These are phyloP conservation scores for Eulemur mongoz DNA, from an alignment of 2,797 vertebrate genomes.

Conservation along the genomic window DNA sequence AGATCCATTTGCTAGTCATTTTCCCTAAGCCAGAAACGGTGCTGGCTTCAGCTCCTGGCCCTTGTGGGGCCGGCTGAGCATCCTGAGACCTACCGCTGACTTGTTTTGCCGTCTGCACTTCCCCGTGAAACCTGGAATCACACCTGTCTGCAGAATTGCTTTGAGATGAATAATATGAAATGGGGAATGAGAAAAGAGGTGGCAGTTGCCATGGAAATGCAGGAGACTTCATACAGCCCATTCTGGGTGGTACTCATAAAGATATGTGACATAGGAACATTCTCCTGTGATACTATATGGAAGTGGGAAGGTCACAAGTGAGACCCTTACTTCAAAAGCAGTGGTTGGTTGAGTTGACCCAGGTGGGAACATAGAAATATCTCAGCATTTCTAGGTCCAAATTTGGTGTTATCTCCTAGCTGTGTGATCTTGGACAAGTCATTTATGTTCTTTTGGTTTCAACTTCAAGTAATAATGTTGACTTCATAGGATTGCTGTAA, in stretches of 20 bases:
- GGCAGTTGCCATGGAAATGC: constrained; percentile 32
- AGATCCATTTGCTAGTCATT: neutral
- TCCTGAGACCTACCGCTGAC: neutral
- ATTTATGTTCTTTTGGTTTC: neutral
- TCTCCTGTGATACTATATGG: neutral
- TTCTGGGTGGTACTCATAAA: neutral
- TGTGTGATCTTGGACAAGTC: neutral
- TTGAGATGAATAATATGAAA: neutral
- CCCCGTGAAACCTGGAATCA: neutral
- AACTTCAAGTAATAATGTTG: neutral
- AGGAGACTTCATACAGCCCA: neutral
- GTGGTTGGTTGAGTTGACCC: neutral
- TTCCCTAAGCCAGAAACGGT: neutral
- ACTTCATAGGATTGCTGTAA: neutral
- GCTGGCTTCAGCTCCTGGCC: neutral
- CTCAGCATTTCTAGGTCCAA: neutral
- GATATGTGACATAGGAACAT: neutral
- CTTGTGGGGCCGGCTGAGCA: neutral
- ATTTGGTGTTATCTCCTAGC: neutral
- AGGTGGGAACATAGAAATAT: neutral
- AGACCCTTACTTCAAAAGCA: neutral
- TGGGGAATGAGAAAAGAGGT: neutral
- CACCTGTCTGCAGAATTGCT: constrained; percentile 26
- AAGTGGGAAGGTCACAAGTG: neutral
- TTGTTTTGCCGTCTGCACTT: neutral